Conservation (phyloP, 2,113 vertebrate species). For the Ammodytes dubius region DNA sequence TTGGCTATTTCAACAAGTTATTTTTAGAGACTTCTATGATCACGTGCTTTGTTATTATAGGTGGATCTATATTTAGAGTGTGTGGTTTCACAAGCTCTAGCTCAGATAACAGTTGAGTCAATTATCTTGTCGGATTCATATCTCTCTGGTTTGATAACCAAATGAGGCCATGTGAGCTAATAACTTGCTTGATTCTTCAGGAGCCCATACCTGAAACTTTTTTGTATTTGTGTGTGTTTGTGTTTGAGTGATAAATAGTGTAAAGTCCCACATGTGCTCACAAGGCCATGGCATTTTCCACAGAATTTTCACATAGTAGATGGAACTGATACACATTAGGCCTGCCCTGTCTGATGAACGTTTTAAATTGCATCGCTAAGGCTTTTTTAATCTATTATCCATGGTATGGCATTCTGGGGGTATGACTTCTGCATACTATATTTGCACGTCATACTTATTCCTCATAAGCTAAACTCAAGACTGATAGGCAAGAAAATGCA, state of each 20-base stretch:
- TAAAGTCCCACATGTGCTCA: slow-evolving; percentile 24
- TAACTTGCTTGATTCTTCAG: slow-evolving; percentile 23
- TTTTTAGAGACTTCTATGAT: slow-evolving; percentile 50
- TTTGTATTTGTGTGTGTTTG: slow-evolving; percentile 27
- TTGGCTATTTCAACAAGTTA: slow-evolving; percentile 32
- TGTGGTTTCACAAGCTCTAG: background rate
- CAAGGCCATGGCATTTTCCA: slow-evolving; percentile 7
- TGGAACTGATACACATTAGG: slow-evolving; percentile 29
- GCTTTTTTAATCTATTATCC: background rate
- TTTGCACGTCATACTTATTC: background rate
- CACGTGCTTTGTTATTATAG: slow-evolving; percentile 13
- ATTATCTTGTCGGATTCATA: slow-evolving; percentile 46
- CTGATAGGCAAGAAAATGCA: background rate
- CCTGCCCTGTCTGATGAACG: background rate
- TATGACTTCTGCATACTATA: background rate
- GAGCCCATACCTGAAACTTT: slow-evolving; percentile 32
- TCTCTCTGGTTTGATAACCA: slow-evolving; percentile 62
- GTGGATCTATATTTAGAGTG: slow-evolving; percentile 26
- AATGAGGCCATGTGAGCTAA: slow-evolving; percentile 22
- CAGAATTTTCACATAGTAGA: slow-evolving; percentile 19
- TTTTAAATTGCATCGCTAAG: slow-evolving; percentile 18
- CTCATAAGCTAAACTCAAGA: background rate
- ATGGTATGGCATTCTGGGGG: background rate
- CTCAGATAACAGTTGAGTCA: background rate
- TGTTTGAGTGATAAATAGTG: slow-evolving; percentile 20